Base-by-base conservation (phyloP, 2,113 vertebrate species). In the Grammomys dolichurus region DNA sequence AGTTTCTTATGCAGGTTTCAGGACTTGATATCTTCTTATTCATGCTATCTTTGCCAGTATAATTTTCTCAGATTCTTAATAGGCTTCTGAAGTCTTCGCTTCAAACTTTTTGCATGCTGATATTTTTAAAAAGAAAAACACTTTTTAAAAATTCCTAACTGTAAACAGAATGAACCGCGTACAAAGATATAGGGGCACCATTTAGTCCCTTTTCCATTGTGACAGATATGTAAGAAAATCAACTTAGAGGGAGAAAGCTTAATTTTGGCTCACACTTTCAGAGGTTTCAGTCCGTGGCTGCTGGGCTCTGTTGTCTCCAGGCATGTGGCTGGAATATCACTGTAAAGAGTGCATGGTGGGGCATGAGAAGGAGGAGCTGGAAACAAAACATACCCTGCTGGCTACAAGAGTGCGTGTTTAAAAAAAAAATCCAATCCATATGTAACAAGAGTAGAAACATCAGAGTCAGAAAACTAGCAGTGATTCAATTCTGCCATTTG, bases 391-490 rank as follows among this genome's bases (percentile, higher is more conserved):
- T 56, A 56, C 14, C 24, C 51, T 91, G 89, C 81, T 48, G 56
- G 48, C 28, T 7, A 85, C 40, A 36, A 89, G 40, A 85, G 63
- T 88, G 63, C 3, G 24, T 28, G 1, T 65, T 65, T 26, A 9
- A 65, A 89, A 94, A 89, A n/a, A 58, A n/a, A 65, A 40, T 93
- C 2, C 67, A 40, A 43, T n/a, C 56, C 2, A 60, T 78, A 51
- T 1, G 63, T 75, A 82, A 67, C 65, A 75, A 84, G 36, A 93
- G 43, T n/a, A 67, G 19, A 93, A 17, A 16, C 72, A 60, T 90
- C 48, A 93, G 69, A 88, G 81, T 90, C 87, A 58, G 60, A 60
- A 96, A 93, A 90, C 80, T 33, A 78, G 84, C 43, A 96, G 0
- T 73, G 86, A 63, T 69, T 36, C 7, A 60, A 10, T 86, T 94